Evolutionary conservation across 2,888 invertebrate species (phyloP).

Genomic region (Hypomecis atomaria): DNA sequence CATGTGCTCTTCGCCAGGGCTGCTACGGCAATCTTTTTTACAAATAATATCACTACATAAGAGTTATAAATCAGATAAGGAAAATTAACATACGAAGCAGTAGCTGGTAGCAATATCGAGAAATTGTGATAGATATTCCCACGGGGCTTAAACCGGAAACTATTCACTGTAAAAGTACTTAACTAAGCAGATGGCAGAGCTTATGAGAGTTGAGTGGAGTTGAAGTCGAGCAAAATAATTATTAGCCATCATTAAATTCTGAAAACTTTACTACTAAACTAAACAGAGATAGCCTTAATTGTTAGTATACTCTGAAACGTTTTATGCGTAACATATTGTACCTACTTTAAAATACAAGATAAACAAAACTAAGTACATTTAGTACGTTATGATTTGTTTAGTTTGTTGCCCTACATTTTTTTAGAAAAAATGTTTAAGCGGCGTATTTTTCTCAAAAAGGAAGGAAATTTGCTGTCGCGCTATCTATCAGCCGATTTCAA

Average conservation of each 20-base stretch:
- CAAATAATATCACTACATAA: not conserved
- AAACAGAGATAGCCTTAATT: too few species aligned
- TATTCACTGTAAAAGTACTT: constrained; percentile 11
- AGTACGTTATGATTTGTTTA: too few species aligned
- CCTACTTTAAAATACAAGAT: too few species aligned
- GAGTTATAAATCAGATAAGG: not conserved
- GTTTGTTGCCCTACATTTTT: too few species aligned
- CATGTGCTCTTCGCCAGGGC: constrained; percentile 37
- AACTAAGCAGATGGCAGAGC: constrained; percentile 39
- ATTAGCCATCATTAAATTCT: not conserved
- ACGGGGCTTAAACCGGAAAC: constrained; percentile 9
- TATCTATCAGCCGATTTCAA: too few species aligned
- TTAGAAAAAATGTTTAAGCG: too few species aligned
- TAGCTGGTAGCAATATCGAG: not conserved
- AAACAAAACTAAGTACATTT: too few species aligned
- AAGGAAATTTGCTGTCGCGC: too few species aligned
- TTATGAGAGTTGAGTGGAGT: not conserved
- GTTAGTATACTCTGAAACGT: too few species aligned
- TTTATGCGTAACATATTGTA: too few species aligned
- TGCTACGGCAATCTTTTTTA: constrained; percentile 7
- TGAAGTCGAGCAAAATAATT: not conserved
- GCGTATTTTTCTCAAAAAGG: too few species aligned
- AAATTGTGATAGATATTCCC: constrained; percentile 4
- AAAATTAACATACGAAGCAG: constrained; percentile 1
- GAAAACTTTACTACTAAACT: not conserved